phyloP scores from a whole-genome alignment of 1,140 invertebrate genomes.

The Drosophila sproati region DNA sequence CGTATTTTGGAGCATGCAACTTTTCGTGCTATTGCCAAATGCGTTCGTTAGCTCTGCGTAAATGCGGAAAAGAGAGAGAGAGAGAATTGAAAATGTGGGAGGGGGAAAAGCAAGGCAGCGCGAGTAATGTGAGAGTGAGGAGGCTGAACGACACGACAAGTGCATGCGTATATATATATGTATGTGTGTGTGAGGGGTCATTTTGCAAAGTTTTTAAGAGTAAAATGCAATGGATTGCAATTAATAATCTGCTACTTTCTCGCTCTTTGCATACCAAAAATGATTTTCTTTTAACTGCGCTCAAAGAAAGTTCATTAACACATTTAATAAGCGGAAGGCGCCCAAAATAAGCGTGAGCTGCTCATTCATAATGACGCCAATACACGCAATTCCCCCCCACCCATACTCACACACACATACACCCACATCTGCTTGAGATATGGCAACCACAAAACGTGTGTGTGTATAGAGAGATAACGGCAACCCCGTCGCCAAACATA shows the following conservation, averaged over 20 bases:
- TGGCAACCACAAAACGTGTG: slow-evolving; percentile 59
- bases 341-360: slow-evolving; percentile 10
- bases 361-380: slow-evolving; percentile 66
- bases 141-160: slow-evolving; percentile 51
- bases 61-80: slow-evolving; percentile 24
- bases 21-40: slow-evolving; percentile 71
- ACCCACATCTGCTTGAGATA: slow-evolving; percentile 36
- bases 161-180: slow-evolving; percentile 45
- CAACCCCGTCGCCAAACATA: slow-evolving; percentile 66
- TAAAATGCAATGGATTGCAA: slow-evolving; percentile 45
- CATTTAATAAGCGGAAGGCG: slow-evolving; percentile 43
- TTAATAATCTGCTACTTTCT: slow-evolving; percentile 44
- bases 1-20: slow-evolving; percentile 76
- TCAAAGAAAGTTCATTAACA: slow-evolving; percentile 71
- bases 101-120: slow-evolving; percentile 5
- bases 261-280: slow-evolving; percentile 16
- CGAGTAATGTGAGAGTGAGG: slow-evolving; percentile 11
- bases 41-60: slow-evolving; percentile 56
- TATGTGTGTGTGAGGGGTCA: slow-evolving; percentile 41
- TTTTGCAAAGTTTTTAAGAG: slow-evolving; percentile 58
- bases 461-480: slow-evolving; percentile 74
- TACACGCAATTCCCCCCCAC: slow-evolving; percentile 19
- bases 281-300: slow-evolving; percentile 2
- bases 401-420: slow-evolving; percentile 11
- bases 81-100: slow-evolving; percentile 20